Evolutionary conservation across 2,797 vertebrate genomes (phyloP), one percentile per base, ranked within the genome.

Genomic region (Poeciliopsis presidionis): DNA sequence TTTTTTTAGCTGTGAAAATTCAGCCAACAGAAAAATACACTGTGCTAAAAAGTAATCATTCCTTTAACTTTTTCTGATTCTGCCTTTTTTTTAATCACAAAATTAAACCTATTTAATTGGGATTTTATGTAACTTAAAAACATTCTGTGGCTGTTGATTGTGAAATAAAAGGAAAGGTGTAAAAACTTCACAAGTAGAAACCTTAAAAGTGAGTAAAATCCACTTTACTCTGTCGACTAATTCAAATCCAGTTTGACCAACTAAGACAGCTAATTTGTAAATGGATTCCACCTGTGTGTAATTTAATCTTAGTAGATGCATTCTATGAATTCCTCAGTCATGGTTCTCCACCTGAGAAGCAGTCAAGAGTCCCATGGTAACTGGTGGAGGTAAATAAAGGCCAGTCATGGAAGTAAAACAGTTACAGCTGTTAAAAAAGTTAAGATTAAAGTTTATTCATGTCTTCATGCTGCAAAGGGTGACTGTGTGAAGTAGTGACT

Each of bases 1-100:
- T 53, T 53, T 14, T 75, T 77, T 33, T 41, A 55, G 30, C 2
- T 63, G 13, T 75, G 33, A 28, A 45, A 49, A 74, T 69, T 63
- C 33, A 63, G 7, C 16, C 16, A 8, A 20, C 33, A 65, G 16
- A 36, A 65, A 14, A 7, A 65, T 61, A 36, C 16, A 9, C 28
- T 61, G 18, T 36, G 7, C 8, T 65, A 7, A 65, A 65, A 65
- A 7, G 2, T 2, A 2, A 33, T 39, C 16, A 36, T 36, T 36
- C 16, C 30, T 20, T 39, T 8, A 65, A 36, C 61, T 2, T 65
- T 36, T 63, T 20, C 18, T 39, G 30, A 36, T 39, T 65, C 18
- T 65, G 6, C 2, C 33, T 20, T 30, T 9, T 22, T 65, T 39
- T 9, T 8, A 63, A 65, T 36, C 61, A 22, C 33, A 22, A 36